Conservation (phyloP, 2,888 invertebrate genomes). For the Heteromyza rotundicornis region DNA sequence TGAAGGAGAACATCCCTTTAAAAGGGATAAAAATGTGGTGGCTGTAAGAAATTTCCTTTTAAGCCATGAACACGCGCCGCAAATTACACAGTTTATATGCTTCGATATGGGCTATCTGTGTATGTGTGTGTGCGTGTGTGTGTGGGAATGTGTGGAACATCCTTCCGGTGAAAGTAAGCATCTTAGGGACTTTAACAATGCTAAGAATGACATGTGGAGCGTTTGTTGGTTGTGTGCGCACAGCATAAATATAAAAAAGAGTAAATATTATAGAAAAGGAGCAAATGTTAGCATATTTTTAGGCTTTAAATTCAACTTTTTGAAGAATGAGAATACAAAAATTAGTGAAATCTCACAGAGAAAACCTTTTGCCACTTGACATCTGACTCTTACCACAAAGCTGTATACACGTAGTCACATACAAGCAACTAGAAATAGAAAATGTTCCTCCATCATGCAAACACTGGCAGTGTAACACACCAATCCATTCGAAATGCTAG, state of each 20-base stretch:
- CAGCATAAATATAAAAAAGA: not conserved
- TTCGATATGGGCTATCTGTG: no score
- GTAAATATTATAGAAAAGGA: not conserved
- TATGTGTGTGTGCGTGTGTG: constrained; percentile 4
- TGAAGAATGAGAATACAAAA: not conserved
- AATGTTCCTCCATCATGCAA: no score
- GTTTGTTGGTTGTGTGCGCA: not conserved
- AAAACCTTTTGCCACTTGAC: constrained; percentile 3
- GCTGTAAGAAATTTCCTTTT: constrained; percentile 15
- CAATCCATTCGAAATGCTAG: not conserved
- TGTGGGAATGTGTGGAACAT: not conserved
- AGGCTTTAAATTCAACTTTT: constrained; percentile 2
- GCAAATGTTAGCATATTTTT: not conserved
- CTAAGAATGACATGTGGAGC: not conserved
- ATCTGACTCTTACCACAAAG: not conserved
- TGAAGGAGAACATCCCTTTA: no score
- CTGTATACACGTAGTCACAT: constrained; percentile 2
- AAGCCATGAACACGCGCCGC: constrained; percentile 14
- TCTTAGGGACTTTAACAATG: not conserved
- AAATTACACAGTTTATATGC: constrained; percentile 3
- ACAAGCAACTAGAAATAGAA: not conserved
- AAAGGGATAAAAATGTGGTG: not conserved
- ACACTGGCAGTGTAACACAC: not conserved
- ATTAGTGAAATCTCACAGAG: not conserved
- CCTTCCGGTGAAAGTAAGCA: not conserved